These are phyloP conservation scores for Shinisaurus crocodilurus DNA, from an alignment of 2,113 vertebrate genomes.

Conservation along the genomic window DNA sequence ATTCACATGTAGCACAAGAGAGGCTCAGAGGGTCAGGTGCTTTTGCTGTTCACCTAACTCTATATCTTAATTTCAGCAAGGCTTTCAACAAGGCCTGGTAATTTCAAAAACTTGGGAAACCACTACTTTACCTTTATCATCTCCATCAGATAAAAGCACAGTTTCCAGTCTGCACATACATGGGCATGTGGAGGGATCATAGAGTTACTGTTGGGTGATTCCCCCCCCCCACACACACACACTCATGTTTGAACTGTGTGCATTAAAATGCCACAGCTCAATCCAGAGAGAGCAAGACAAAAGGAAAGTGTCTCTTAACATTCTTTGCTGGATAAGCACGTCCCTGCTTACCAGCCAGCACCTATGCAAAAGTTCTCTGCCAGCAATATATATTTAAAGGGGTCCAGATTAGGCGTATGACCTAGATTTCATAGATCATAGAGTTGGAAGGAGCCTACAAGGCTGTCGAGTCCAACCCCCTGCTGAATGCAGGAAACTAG, in stretches of 20 bases:
- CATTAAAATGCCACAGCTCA: background rate
- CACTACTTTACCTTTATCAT: background rate
- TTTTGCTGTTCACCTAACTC: background rate
- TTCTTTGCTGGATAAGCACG: background rate
- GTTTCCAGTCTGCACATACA: background rate
- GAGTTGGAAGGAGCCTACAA: too few relatives aligned
- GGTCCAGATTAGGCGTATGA: background rate
- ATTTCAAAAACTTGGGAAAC: background rate
- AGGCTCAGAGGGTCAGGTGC: too few relatives aligned
- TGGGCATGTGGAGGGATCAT: background rate
- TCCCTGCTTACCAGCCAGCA: background rate
- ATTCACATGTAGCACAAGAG: background rate
- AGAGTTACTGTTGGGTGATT: background rate
- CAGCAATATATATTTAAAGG: background rate
- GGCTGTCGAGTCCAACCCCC: too few relatives aligned
- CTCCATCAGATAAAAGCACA: background rate
- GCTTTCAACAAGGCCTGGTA: background rate
- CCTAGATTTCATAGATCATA: too few relatives aligned
- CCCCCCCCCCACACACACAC: too few relatives aligned
- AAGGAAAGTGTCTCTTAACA: background rate
- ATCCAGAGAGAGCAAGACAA: background rate
- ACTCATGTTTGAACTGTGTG: background rate
- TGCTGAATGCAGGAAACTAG: too few relatives aligned
- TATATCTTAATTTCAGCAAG: background rate
- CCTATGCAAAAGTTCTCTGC: background rate